A percentile compares a stretch with the other conserved stretches of the same genome.
Evolutionary conservation across 2,797 vertebrate genomes (phyloP).

Genomic region (Lophotriccus pileatus): DNA sequence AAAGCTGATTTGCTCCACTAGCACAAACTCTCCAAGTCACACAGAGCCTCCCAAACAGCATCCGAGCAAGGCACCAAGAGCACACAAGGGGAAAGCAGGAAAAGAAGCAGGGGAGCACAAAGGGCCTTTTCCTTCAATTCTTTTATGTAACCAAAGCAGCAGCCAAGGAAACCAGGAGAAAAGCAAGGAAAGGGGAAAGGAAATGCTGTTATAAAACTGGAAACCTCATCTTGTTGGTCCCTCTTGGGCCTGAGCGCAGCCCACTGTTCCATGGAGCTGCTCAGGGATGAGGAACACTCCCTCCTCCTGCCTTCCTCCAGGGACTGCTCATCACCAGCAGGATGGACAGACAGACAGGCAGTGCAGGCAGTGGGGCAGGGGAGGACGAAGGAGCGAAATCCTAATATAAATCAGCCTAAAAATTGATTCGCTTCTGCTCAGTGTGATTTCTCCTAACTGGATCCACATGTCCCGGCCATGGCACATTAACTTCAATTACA

Average conservation of each 20-base stretch:
- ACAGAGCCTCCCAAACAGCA: not conserved
- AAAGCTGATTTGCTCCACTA: not conserved
- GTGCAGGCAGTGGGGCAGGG: not conserved
- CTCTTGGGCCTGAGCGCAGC: not conserved
- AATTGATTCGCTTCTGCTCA: slow-evolving; percentile 36
- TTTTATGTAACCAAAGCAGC: not conserved
- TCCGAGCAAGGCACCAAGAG: accelerated
- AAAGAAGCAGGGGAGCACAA: not conserved
- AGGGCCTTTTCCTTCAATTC: not conserved
- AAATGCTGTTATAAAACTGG: not conserved
- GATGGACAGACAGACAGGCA: not conserved
- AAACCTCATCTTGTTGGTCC: not conserved
- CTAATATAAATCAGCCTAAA: slow-evolving; percentile 1
- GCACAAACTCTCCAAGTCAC: not conserved
- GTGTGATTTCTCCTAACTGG: slow-evolving; percentile 36
- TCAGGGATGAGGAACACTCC: not conserved
- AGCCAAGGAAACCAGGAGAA: not conserved
- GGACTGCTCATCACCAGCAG: not conserved
- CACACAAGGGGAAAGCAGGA: not conserved
- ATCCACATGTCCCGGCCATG: slow-evolving; percentile 50
- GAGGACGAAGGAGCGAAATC: not conserved
- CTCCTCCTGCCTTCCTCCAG: not conserved
- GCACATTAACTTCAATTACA: slow-evolving; percentile 78
- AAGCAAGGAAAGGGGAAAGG: not conserved
- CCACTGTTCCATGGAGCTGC: not conserved